A percentile compares a stretch with the other conserved stretches of the same genome.
Conservation (phyloP, 2,888 invertebrate species). For the Lasioglossum leucozonium region DNA sequence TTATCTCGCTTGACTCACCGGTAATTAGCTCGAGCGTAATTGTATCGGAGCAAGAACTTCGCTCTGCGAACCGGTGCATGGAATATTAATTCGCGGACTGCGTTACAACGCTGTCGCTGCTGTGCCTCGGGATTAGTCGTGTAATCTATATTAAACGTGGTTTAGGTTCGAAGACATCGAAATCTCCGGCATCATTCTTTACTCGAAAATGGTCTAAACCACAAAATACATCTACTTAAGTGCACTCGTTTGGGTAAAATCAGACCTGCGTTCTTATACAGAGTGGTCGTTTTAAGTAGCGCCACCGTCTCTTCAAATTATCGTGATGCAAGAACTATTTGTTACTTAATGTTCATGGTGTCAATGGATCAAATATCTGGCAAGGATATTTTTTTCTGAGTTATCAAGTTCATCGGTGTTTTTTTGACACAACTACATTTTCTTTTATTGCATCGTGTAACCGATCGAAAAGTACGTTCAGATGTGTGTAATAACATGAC, state of each 20-base stretch:
- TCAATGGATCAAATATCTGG: no score
- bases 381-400: no score
- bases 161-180: neutral
- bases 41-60: constrained; percentile 19
- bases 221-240: neutral
- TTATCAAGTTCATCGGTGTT: no score
- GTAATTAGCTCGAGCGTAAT: constrained; percentile 30
- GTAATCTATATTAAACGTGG: neutral
- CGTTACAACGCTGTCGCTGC: neutral
- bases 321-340: no score
- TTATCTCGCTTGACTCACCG: constrained; percentile 15
- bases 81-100: neutral
- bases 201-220: neutral
- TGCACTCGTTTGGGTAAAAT: neutral
- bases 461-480: no score
- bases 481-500: no score
- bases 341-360: no score
- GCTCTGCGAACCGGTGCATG: neutral
- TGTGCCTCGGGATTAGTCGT: neutral
- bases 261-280: no score
- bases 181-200: neutral
- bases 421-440: no score
- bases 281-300: no score
- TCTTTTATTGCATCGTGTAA: no score
- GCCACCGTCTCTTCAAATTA: no score